Evolutionary conservation across 2,888 invertebrate genomes (phyloP).

Genomic region (Rhimphoctona megacephalus): DNA sequence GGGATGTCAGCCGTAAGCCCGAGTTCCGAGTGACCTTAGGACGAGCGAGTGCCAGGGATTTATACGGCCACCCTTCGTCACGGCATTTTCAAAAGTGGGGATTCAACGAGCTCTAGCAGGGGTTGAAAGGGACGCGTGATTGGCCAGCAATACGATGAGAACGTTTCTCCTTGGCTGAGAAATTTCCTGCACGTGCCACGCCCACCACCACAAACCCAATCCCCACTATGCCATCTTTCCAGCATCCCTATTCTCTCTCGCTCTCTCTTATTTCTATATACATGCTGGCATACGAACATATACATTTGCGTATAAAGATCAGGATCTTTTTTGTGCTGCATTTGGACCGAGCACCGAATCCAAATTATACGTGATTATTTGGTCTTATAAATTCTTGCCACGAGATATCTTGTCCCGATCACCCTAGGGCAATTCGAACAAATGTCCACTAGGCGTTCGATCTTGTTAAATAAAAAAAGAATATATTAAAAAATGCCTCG

Average conservation of each 20-base stretch:
- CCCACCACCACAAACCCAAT: slow-evolving; percentile 24
- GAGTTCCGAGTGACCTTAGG: slow-evolving; percentile 58
- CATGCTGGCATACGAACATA: not conserved
- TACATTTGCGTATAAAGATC: not conserved
- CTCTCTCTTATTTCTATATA: not conserved
- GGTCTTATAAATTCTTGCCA: slow-evolving; percentile 73
- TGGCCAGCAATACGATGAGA: slow-evolving; percentile 21
- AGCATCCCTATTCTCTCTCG: slow-evolving; percentile 36
- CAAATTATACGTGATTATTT: slow-evolving; percentile 80
- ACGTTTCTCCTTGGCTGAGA: slow-evolving; percentile 21
- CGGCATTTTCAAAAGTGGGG: slow-evolving; percentile 37
- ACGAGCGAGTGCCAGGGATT: slow-evolving; percentile 40
- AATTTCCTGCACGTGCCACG: not conserved
- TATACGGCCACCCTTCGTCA: slow-evolving; percentile 47
- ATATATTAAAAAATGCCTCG: not conserved
- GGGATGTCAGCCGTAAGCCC: slow-evolving; percentile 1
- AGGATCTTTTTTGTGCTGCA: slow-evolving; percentile 21
- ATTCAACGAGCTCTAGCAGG: not conserved
- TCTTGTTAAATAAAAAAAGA: not conserved
- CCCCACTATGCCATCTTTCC: slow-evolving; percentile 22
- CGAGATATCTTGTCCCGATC: slow-evolving; percentile 35
- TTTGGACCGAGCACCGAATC: slow-evolving; percentile 52
- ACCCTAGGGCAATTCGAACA: not conserved
- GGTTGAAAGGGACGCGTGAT: not conserved
- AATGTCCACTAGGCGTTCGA: not conserved